These are phyloP conservation scores for Trichonephila inaurata DNA, from an alignment of 1,140 invertebrate species.

Conservation along the genomic window DNA sequence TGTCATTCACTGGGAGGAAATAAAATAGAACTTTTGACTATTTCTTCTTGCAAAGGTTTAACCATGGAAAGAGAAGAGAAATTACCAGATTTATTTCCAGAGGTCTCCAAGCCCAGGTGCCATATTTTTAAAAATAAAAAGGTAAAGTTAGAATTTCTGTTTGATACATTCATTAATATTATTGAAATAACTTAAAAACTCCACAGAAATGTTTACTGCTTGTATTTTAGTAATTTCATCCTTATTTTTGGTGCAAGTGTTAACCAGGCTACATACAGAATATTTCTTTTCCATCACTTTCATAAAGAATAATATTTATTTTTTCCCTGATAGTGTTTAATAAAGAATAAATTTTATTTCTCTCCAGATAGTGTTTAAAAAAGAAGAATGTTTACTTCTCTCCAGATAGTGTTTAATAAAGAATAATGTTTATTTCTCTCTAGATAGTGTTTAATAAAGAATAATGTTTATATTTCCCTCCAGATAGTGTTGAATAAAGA, in stretches of 20 bases:
- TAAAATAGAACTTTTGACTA: conserved; percentile 92
- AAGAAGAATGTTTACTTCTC: neutral
- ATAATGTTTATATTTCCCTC: neutral
- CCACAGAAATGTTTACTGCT: too few species aligned
- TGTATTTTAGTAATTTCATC: too few species aligned
- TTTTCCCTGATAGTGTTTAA: too few species aligned
- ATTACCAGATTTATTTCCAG: conserved; percentile 89
- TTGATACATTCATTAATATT: too few species aligned
- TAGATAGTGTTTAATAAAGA: conserved; percentile 83
- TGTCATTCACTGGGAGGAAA: conserved; percentile 91
- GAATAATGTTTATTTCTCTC: neutral
- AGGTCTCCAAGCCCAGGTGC: conserved; percentile 85
- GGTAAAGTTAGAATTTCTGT: conserved; percentile 81
- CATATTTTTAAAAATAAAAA: conserved; percentile 88
- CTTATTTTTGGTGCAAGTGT: too few species aligned
- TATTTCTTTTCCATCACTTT: too few species aligned
- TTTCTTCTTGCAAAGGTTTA: conserved; percentile 91
- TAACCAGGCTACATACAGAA: too few species aligned
- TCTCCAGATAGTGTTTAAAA: conserved; percentile 83
- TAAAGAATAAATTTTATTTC: neutral
- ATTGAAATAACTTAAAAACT: too few species aligned
- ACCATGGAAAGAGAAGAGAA: conserved; percentile 86
- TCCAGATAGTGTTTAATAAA: neutral
- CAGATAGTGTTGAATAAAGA: conserved; percentile 83
- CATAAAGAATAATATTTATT: too few species aligned